These are phyloP conservation scores for Hyalella azteca DNA, from an alignment of 2,888 invertebrate species.

Conservation along the genomic window DNA sequence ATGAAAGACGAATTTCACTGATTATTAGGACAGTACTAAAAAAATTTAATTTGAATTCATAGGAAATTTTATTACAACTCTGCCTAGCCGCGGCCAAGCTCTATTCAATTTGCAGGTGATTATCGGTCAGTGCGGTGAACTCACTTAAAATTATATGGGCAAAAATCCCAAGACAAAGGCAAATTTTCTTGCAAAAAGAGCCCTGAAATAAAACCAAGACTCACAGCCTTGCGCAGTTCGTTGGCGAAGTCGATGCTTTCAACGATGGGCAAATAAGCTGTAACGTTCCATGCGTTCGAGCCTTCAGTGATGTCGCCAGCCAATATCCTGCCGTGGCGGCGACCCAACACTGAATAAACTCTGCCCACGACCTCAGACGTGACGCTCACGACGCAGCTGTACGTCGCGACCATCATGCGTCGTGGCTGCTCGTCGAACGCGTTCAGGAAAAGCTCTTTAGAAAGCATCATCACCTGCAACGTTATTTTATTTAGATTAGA, in stretches of 20 bases:
- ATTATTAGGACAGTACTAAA: too few species aligned
- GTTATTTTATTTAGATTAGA: too few species aligned
- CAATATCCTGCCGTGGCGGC: constrained; percentile 84
- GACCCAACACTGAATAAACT: constrained; percentile 87
- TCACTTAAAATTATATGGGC: too few species aligned
- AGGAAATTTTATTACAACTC: too few species aligned
- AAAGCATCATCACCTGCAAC: constrained; percentile 83
- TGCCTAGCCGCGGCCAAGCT: too few species aligned
- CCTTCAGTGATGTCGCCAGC: constrained; percentile 90
- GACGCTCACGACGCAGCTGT: constrained; percentile 79
- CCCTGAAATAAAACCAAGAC: too few species aligned
- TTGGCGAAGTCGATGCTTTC: constrained; percentile 96
- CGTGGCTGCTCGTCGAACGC: constrained; percentile 79
- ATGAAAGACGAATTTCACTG: too few species aligned
- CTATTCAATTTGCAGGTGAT: too few species aligned
- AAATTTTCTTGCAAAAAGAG: too few species aligned
- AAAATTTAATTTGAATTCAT: too few species aligned
- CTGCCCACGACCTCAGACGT: constrained; percentile 69
- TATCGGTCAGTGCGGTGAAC: too few species aligned
- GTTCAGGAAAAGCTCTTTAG: constrained; percentile 66
- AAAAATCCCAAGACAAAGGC: too few species aligned
- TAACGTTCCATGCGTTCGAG: constrained; percentile 83
- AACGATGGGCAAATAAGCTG: constrained; percentile 89
- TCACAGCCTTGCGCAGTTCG: constrained; percentile 73
- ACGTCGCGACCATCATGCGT: constrained; percentile 94